Base-by-base conservation (phyloP, 2,797 vertebrate genomes). In the Lophotriccus pileatus region DNA sequence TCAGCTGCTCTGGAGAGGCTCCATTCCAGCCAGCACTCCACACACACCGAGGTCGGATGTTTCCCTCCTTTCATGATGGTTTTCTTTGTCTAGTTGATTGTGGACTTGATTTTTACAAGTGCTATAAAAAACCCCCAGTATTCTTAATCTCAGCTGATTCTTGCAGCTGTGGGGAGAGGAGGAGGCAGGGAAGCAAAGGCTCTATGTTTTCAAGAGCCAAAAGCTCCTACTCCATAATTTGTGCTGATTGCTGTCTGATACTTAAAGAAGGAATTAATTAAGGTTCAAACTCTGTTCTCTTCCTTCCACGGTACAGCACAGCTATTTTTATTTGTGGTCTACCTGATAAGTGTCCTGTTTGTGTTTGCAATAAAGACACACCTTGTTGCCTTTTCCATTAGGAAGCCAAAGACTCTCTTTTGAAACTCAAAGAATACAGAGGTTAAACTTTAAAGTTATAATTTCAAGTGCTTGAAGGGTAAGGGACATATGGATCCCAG, bases 11-110 rank as follows among this genome's bases (percentile, higher is more conserved):
- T 70, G 37, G 44, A 92, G 87, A 89, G 90, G 66, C 24, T 36
- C 37, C 36, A 4, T 44, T 87, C 53, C 85, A 94, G 84, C 91
- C 96, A 84, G 62, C 13, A 3, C 1, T 3, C 25, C 22, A 4
- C 1, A 0, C 37, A 4, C 63, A 55, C 34, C 1, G 0, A 87
- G 73, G 46, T 59, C 4, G 76, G 84, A 82, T 94, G 85, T 91
- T 96, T 91, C 17, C 90, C 93, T 88, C 93, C 87, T 76, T 73
- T 86, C 82, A 25, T 39, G 67, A 91, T 81, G 66, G 32, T 21
- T 92, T 84, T 73, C 95, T 89, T 96, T 94, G 84, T 95, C 87
- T 88, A 24, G 36, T 92, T 97, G 94, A 97, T 91, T 96, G 94
- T 91, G 87, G 92, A 94, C 89, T 93, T 96, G 92, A 94, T 93